Conservation (phyloP, 2,888 invertebrate genomes). For the Anarsia innoxiella region DNA sequence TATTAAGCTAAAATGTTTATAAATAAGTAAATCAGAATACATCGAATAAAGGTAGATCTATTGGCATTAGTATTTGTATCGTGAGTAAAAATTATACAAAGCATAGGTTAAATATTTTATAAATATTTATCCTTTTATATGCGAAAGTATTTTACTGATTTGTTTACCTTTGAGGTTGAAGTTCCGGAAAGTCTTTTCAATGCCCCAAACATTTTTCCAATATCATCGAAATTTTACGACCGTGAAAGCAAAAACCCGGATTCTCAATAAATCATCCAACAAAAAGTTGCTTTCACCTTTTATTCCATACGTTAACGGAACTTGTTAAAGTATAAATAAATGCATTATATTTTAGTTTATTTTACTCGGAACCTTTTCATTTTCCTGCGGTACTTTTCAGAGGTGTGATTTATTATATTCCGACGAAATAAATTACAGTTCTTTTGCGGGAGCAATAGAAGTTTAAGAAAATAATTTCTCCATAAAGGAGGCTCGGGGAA, state of each 20-base stretch:
- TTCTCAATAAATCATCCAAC: slow-evolving; percentile 33
- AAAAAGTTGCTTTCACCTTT: slow-evolving; percentile 23
- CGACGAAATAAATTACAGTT: slow-evolving; percentile 9
- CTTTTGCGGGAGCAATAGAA: slow-evolving; percentile 34
- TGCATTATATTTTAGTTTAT: not conserved
- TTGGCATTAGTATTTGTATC: too few species aligned
- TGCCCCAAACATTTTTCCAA: slow-evolving; percentile 26
- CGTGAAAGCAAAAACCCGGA: slow-evolving; percentile 24
- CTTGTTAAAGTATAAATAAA: not conserved
- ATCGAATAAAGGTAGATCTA: too few species aligned
- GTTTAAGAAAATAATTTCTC: slow-evolving; percentile 47
- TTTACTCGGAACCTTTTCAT: too few species aligned
- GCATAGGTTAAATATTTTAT: too few species aligned
- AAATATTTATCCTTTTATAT: too few species aligned
- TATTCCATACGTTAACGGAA: slow-evolving; percentile 14
- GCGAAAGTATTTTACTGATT: slow-evolving; percentile 16
- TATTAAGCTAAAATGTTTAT: too few species aligned
- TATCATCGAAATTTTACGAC: slow-evolving; percentile 35
- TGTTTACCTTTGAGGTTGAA: slow-evolving; percentile 15
- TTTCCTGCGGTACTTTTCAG: too few species aligned
- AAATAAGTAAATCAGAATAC: too few species aligned
- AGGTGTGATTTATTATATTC: slow-evolving; percentile 9
- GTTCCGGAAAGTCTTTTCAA: slow-evolving; percentile 19
- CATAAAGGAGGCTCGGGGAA: slow-evolving; percentile 40
- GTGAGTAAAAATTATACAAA: too few species aligned